These are phyloP conservation scores for Lapara coniferarum DNA, from an alignment of 2,888 invertebrate species.

Conservation along the genomic window DNA sequence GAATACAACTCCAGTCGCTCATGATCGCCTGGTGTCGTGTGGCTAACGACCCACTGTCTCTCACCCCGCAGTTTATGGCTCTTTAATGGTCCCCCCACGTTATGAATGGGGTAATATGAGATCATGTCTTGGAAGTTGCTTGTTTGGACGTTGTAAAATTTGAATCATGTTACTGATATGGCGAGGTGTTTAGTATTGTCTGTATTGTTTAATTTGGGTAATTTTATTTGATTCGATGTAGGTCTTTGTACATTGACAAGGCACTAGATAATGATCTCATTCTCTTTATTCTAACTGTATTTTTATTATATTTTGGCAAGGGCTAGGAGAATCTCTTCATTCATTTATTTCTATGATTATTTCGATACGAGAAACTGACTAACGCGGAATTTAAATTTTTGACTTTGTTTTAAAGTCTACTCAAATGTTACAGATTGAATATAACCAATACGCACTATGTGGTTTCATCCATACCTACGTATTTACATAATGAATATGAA, in stretches of 20 bases:
- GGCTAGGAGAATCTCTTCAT: too few relatives aligned
- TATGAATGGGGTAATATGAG: conserved; percentile 80
- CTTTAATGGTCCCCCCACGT: conserved; percentile 77
- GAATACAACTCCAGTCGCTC: conserved; percentile 46
- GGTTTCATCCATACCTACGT: too few relatives aligned
- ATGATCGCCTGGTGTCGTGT: conserved; percentile 78
- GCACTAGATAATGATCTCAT: too few relatives aligned
- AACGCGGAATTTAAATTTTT: too few relatives aligned
- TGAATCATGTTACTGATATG: conserved; percentile 23
- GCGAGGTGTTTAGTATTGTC: conserved; percentile 5
- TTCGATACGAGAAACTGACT: too few relatives aligned
- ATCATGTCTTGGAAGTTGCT: conserved; percentile 29
- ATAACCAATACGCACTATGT: too few relatives aligned
- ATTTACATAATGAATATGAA: too few relatives aligned
- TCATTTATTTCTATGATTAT: too few relatives aligned
- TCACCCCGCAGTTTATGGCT: conserved; percentile 59
- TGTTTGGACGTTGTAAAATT: conserved; percentile 20
- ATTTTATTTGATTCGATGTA: not conserved
- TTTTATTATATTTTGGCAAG: too few relatives aligned
- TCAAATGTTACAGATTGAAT: too few relatives aligned
- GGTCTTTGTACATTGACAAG: not conserved
- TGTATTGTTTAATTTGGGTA: not conserved
- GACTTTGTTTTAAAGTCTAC: too few relatives aligned
- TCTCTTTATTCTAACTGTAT: too few relatives aligned
- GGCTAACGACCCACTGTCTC: conserved; percentile 80